phyloP scores from a whole-genome alignment of 2,888 invertebrate species.

The Melitaea athalia region DNA sequence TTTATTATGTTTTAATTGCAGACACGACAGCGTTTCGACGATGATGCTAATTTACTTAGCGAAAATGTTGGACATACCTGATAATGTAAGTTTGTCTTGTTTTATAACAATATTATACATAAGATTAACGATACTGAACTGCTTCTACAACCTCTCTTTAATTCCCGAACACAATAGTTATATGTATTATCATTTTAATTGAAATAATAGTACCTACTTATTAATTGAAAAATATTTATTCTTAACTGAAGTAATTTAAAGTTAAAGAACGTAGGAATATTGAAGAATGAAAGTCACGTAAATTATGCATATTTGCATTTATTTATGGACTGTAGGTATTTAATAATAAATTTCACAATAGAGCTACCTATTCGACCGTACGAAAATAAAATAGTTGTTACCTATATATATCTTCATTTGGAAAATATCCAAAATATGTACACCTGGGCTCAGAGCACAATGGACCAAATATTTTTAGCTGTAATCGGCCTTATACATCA shows the following conservation, averaged over 20 bases:
- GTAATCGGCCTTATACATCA: neutral
- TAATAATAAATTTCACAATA: conserved; percentile 5
- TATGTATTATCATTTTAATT: too few relatives aligned
- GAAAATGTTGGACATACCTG: conserved; percentile 67
- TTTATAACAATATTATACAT: neutral
- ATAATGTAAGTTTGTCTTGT: conserved; percentile 59
- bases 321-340: neutral
- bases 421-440: conserved; percentile 23
- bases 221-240: neutral
- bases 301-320: neutral
- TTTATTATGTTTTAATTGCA: conserved; percentile 47
- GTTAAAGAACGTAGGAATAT: too few relatives aligned
- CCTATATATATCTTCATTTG: conserved; percentile 24
- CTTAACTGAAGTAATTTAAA: neutral
- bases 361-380: conserved; percentile 11
- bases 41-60: conserved; percentile 47
- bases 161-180: neutral
- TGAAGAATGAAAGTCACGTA: too few relatives aligned
- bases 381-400: conserved; percentile 21
- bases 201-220: neutral
- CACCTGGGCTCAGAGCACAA: neutral
- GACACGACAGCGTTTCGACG: conserved; percentile 48
- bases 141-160: neutral
- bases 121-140: neutral
- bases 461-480: neutral